A percentile compares a stretch with the other conserved stretches of the same genome.
phyloP scores from a whole-genome alignment of 1,140 invertebrate species.

The Lethrus apterus region DNA sequence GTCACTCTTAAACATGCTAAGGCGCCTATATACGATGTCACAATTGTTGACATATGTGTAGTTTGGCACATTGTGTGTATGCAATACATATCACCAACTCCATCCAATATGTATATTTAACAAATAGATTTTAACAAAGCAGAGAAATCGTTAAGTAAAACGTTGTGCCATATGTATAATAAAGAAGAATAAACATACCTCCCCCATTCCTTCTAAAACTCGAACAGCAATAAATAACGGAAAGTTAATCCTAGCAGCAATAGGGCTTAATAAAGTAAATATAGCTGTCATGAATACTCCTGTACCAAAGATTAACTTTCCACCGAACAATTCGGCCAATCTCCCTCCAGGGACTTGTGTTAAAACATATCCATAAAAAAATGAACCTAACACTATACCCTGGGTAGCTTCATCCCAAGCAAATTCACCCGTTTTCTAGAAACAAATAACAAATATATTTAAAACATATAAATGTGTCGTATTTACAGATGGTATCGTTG shows the following conservation, averaged over 20 bases:
- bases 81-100: too few relatives aligned
- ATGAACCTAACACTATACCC: conserved; percentile 73
- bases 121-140: too few relatives aligned
- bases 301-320: conserved; percentile 71
- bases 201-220: conserved; percentile 77
- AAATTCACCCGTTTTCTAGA: conserved; percentile 62
- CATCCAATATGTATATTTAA: too few relatives aligned
- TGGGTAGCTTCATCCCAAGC: conserved; percentile 71
- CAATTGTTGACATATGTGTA: too few relatives aligned
- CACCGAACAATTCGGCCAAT: conserved; percentile 70
- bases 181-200: conserved; percentile 48
- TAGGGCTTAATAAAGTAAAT: conserved; percentile 66
- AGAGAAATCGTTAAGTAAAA: too few relatives aligned
- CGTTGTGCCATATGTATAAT: too few relatives aligned
- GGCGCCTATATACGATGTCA: too few relatives aligned
- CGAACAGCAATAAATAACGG: conserved; percentile 68
- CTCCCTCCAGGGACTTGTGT: conserved; percentile 82
- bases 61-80: too few relatives aligned
- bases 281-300: conserved; percentile 71
- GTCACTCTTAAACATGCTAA: too few relatives aligned
- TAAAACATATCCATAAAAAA: conserved; percentile 80
- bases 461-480: conserved; percentile 7
- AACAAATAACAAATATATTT: conserved; percentile 24
- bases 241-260: conserved; percentile 62
- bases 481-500: conserved; percentile 47